These are phyloP conservation scores for Saccostrea cuccullata DNA, from an alignment of 1,140 invertebrate species.

Conservation along the genomic window DNA sequence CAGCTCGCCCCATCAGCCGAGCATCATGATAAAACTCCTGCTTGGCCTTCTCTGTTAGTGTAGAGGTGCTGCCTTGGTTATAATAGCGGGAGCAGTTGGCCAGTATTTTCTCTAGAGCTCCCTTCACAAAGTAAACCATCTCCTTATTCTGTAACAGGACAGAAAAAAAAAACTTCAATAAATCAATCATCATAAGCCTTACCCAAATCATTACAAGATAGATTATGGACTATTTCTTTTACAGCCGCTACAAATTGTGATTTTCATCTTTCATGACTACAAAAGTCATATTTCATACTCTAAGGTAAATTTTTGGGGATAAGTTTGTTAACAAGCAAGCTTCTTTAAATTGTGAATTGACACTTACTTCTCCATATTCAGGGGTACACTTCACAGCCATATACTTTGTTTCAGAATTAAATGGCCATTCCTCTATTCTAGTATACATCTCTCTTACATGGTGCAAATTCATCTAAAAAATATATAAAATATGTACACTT, in stretches of 20 bases:
- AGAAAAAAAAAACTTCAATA: background rate
- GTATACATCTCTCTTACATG: conserved; percentile 89
- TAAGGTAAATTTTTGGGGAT: no score
- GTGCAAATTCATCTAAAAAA: conserved; percentile 88
- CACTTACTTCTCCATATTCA: conserved; percentile 86
- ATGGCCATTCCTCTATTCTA: conserved; percentile 96
- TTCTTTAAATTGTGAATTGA: background rate
- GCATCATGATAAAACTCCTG: conserved; percentile 87
- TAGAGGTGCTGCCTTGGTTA: conserved; percentile 83
- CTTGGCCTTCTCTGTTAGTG: conserved; percentile 89
- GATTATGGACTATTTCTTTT: no score
- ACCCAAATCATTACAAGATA: no score
- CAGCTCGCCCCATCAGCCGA: conserved; percentile 78
- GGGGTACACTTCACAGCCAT: conserved; percentile 97
- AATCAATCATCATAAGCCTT: no score
- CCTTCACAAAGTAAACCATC: conserved; percentile 96
- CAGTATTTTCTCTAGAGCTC: conserved; percentile 93
- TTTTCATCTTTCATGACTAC: no score
- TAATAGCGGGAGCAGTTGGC: conserved; percentile 92
- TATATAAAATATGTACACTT: no score
- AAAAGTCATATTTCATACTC: no score
- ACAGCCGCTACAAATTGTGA: no score
- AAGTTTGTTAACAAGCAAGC: no score
- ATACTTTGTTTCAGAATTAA: conserved; percentile 97
- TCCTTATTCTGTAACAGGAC: conserved; percentile 74